These are phyloP conservation scores for Tupaia tana DNA, from an alignment of 2,113 vertebrate species.

Conservation along the genomic window DNA sequence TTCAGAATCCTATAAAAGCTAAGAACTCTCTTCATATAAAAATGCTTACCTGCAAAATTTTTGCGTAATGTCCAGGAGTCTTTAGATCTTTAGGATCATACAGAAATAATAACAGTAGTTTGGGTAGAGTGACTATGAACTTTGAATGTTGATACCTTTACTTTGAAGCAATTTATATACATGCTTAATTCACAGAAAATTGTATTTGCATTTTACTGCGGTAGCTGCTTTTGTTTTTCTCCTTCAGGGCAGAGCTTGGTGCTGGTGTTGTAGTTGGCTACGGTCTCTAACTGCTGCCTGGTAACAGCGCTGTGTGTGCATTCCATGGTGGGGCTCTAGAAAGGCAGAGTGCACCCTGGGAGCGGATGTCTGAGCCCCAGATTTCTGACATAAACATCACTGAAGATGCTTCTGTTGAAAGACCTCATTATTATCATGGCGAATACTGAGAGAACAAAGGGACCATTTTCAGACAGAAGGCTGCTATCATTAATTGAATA, in stretches of 20 bases:
- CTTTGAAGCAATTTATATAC: neutral
- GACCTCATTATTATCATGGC: conserved; percentile 42
- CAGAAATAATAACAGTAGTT: neutral
- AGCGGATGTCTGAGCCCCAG: conserved; percentile 4
- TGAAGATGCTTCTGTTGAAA: conserved; percentile 42
- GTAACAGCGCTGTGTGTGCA: neutral
- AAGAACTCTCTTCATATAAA: neutral
- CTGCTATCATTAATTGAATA: conserved; percentile 49
- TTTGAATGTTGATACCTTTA: neutral
- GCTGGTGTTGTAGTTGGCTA: neutral
- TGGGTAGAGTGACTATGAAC: neutral
- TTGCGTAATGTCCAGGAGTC: neutral
- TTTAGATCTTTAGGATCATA: neutral
- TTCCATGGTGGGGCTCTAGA: neutral
- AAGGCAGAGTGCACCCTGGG: neutral
- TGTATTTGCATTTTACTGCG: neutral
- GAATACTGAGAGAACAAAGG: conserved; percentile 42
- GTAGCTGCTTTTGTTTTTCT: conserved; percentile 18
- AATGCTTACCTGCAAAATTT: neutral
- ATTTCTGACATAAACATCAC: conserved; percentile 28
- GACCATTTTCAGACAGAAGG: conserved; percentile 36
- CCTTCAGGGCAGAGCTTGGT: neutral
- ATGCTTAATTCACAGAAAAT: conserved; percentile 8
- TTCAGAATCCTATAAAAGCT: neutral
- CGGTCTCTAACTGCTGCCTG: conserved; percentile 38